Base-by-base conservation (phyloP, 2,113 vertebrate genomes). In the Formicarius rufipectus region DNA sequence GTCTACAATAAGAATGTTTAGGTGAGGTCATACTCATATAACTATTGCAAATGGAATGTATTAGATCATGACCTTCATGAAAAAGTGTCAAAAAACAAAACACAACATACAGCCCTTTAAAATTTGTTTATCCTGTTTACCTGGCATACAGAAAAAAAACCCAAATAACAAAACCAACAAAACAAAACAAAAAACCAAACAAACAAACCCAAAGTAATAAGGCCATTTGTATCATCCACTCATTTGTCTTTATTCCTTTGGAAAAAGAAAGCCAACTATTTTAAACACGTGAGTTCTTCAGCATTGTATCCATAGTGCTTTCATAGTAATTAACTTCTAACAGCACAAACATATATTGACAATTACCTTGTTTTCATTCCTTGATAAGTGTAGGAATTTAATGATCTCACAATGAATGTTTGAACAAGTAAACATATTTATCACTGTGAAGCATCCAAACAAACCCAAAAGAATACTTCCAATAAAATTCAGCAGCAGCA, bases 21-120 rank as follows among this genome's bases (percentile, higher is more conserved):
- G 17, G 23, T 77, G 8, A 53, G 0, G 0, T 44, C 10, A 2
- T 87, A 37, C 15, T 58, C 2, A 0, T 49, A 31, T 10, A 44
- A 12, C 44, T 66, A 44, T 8, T 53, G 22, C 7, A 63, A 62
- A 53, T 19, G 24, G 6, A 52, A 60, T 4, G 5, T n/a, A 81
- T 35, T 73, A n/a, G 9, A 58, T 4, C 8, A 63, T 50, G 10
- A 67, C 25, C 27, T 56, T 84, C 25, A 47, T 2, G 5, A 31
- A 62, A 69, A 86, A 53, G 9, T 16, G 45, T 39, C 24, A 60
- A 56, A 88, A 81, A 16, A 0, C 7, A 35, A 73, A 74, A 14
- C 28, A 68, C 16, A 47, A 5, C 10, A 40, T 44, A 35, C 2
- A 81, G 12, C 4, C 1, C 14, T 77, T 52, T 40, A 9, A 84